Percentiles rank a stretch among this genome's conserved stretches.
Conservation (phyloP, 1,140 invertebrate genomes). For the Periplaneta americana region DNA sequence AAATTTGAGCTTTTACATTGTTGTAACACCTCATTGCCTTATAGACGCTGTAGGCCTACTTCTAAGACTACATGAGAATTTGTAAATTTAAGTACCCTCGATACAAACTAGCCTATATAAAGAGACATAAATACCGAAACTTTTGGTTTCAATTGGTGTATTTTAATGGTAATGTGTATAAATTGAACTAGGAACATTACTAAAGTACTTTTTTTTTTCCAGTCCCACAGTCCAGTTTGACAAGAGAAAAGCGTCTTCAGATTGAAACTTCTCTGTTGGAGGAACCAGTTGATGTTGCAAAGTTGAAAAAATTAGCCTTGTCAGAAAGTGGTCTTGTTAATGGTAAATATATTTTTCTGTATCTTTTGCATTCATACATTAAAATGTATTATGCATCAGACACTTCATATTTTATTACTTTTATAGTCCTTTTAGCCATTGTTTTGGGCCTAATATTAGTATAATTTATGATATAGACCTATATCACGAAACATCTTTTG, state of each 20-base stretch:
- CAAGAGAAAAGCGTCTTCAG: conserved; percentile 1
- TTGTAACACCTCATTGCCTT: too few species aligned
- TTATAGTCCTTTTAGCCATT: not conserved
- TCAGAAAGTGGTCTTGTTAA: conserved; percentile 22
- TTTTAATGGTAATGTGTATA: not conserved
- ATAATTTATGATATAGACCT: not conserved
- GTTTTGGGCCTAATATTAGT: not conserved
- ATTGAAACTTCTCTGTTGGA: conserved; percentile 15
- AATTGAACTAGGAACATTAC: not conserved
- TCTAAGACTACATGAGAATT: not conserved
- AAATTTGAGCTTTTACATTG: too few species aligned
- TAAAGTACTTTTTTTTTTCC: not conserved
- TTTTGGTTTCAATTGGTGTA: not conserved
- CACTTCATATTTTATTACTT: not conserved
- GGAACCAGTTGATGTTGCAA: conserved; percentile 10
- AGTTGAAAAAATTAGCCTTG: conserved; percentile 16
- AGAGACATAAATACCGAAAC: too few species aligned
- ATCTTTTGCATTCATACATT: not conserved
- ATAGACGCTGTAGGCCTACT: not conserved
- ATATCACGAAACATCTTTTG: not conserved
- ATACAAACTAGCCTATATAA: too few species aligned
- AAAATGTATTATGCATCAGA: not conserved
- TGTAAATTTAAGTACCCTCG: too few species aligned
- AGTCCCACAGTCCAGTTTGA: not conserved
- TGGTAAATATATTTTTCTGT: conserved; percentile 13